A percentile compares a stretch with the other conserved stretches of the same genome.
phyloP scores from a whole-genome alignment of 2,797 vertebrate species.

The Orestias chungarensis region DNA sequence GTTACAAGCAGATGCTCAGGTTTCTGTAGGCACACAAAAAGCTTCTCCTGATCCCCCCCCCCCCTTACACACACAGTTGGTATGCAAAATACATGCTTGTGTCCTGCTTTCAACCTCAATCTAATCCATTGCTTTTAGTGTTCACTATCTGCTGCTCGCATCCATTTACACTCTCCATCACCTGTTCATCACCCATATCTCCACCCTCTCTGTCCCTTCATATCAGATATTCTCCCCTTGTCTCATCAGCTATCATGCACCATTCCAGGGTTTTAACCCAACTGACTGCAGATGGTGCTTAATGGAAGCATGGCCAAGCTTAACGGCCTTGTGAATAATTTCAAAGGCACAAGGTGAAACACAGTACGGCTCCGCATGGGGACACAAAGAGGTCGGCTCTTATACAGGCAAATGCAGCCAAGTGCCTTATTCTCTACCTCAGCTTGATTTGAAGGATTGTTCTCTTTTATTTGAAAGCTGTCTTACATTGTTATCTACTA shows the following conservation, averaged over 20 bases:
- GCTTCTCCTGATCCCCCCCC: background rate
- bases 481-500: background rate
- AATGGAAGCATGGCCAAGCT: slow-evolving; percentile 65
- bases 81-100: slow-evolving; percentile 37
- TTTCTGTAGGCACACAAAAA: slow-evolving; percentile 7
- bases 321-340: slow-evolving; percentile 73
- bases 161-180: slow-evolving; percentile 31
- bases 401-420: background rate
- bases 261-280: slow-evolving; percentile 33
- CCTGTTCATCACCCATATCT: slow-evolving; percentile 19
- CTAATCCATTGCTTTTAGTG: slow-evolving; percentile 5
- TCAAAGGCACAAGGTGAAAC: slow-evolving; percentile 58
- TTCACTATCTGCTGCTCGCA: slow-evolving; percentile 36
- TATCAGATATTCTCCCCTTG: slow-evolving; percentile 7
- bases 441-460: background rate
- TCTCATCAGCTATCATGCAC: slow-evolving; percentile 14
- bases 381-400: slow-evolving; percentile 7
- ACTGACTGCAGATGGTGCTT: slow-evolving; percentile 64
- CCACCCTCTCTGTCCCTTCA: background rate
- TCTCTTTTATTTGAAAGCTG: background rate
- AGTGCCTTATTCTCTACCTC: background rate
- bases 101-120: slow-evolving; percentile 18
- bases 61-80: background rate
- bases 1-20: background rate
- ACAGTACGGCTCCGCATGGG: slow-evolving; percentile 51